A percentile compares a stretch with the other conserved stretches of the same genome.
phyloP scores from a whole-genome alignment of 2,797 vertebrate genomes.

The Leptoclinus maculatus region DNA sequence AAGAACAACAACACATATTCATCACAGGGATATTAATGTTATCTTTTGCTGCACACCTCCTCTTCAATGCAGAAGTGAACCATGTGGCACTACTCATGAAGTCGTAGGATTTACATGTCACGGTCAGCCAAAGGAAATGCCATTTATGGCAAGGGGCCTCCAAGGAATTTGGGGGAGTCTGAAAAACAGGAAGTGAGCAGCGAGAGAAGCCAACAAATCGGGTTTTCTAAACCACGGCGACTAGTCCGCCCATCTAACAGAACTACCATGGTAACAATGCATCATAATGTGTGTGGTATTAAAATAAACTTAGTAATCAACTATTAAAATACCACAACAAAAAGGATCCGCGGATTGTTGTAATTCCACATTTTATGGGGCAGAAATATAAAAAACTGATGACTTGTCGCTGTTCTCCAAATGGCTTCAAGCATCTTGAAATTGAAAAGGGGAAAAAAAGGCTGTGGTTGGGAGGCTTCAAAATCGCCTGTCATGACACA shows the following conservation, averaged over 20 bases:
- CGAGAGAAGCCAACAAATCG: slow-evolving; percentile 33
- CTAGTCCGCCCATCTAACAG: neutral
- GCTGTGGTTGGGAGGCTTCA: slow-evolving; percentile 42
- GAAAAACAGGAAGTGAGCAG: slow-evolving; percentile 67
- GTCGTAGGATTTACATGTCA: slow-evolving; percentile 17
- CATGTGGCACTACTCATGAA: slow-evolving; percentile 9
- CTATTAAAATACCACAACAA: slow-evolving; percentile 30
- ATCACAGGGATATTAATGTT: neutral
- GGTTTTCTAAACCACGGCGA: slow-evolving; percentile 10
- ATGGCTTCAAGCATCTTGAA: slow-evolving; percentile 48
- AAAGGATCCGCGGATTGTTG: slow-evolving; percentile 4
- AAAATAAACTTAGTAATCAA: slow-evolving; percentile 7
- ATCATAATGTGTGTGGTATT: neutral
- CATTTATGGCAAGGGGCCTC: slow-evolving; percentile 53
- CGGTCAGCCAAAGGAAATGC: slow-evolving; percentile 51
- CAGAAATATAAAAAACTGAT: neutral
- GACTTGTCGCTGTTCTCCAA: slow-evolving; percentile 11
- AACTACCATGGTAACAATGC: slow-evolving; percentile 14
- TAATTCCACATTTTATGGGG: slow-evolving; percentile 19
- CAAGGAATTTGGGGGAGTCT: slow-evolving; percentile 48
- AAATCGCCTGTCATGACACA: slow-evolving; percentile 40
- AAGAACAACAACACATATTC: slow-evolving; percentile 20
- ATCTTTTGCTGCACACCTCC: neutral
- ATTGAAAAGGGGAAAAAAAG: neutral
- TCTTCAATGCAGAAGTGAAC: neutral